Evolutionary conservation across 2,113 vertebrate species (phyloP), one percentile per base, ranked within the genome.

Genomic region (Eulemur rufifrons): DNA sequence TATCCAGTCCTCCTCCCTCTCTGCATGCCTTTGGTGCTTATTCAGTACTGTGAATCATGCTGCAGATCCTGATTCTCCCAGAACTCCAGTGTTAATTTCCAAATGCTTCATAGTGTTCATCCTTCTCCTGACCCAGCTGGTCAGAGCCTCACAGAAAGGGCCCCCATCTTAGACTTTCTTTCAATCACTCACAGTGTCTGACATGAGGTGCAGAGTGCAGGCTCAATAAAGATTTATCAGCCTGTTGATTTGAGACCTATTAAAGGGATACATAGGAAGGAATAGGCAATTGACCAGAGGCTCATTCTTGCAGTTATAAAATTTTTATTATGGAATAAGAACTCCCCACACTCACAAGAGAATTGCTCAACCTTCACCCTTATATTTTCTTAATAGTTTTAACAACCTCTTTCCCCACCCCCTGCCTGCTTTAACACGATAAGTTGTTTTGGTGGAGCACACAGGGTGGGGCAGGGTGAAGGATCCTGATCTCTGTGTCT

Each of bases 221-320:
- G 39, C 18, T 82, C 82, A 47, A 32, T 95, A 87, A 94, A 96
- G 59, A 78, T 66, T 88, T 89, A 73, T 63, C 50, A 23, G 34
- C 66, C 71, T 68, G 12, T n/a, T 95, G 39, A 81, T 87, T 78
- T 47, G 61, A 77, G 50, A 92, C 8, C 8, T 50, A 83, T 64
- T 50, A 66, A 77, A 78, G 12, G 12, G 13, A 37, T 52, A 8
- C 6, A 63, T 27, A 69, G 42, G 50, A 87, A 87, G 69, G 23
- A 64, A 25, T 0, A 42, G 77, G n/a, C 39, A 54, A 50, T 29
- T 42, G 42, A 81, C 25, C 50, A 81, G 73, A 83, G 39, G 17
- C 78, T 71, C 69, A 21, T 45, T 56, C 20, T 74, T 86, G 3
- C 3, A 92, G 2, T 13, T n/a, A 73, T 68, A 74, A 84, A 42